Base-by-base conservation (phyloP, 2,113 vertebrate species). In the Urocolius indicus region DNA sequence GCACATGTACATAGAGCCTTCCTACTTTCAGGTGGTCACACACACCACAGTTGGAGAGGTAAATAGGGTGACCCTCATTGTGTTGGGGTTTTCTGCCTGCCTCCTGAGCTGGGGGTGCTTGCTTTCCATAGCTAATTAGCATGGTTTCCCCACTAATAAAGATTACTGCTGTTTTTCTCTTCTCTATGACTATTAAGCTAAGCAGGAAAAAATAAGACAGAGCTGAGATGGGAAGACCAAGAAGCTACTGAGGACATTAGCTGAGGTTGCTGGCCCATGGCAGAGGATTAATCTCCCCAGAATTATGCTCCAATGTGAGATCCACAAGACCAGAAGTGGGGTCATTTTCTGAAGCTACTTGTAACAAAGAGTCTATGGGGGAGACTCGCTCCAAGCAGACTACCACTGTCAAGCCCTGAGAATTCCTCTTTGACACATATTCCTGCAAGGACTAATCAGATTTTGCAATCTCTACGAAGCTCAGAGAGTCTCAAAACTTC, bases 381-480 rank as follows among this genome's bases (percentile, higher is more conserved):
- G 19, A 29, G 18, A 57, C 27, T 14, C 1, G 1, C 57, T 54
- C 49, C 0, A 2, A 59, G 57, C 4, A 2, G 38, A n/a, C 15
- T 24, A 26, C 32, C 29, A 2, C 21, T 0, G 27, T 27, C 12
- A 34, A 55, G 24, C 41, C 3, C 0, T 8, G 11, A 41, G 27
- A 46, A 67, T 61, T 51, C 36, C 36, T 62, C 36, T 66, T 23
- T 29, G 29, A 13, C 43, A 36, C 19, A 20, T 21, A 20, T 17
- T 77, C 34, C 54, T 17, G 24, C 0, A 0, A 52, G 13, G 48
- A 38, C 11, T 55, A n/a, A 12, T 30, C 7, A 3, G 34, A 45
- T 63, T 90, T 83, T 62, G 36, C 16, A 52, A 74, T n/a, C 20
- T 78, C 59, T 73, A 27, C 34, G 51, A 67, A 61, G 65, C 46